Base-by-base conservation (phyloP, 2,888 invertebrate species). In the Allophyes oxyacanthae region DNA sequence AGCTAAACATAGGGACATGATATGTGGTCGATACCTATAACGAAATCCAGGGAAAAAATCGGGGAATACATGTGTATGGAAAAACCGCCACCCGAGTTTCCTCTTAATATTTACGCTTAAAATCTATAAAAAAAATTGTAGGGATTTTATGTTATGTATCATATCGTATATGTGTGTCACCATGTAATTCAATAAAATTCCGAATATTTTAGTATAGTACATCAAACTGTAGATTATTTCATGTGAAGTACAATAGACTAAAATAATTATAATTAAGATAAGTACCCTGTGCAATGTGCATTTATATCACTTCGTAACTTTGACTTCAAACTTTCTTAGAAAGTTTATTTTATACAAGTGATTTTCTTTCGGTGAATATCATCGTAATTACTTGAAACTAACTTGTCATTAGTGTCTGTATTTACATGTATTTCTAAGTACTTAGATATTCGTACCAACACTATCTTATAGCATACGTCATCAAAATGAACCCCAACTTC, bases 401-500 rank as follows among this genome's bases (percentile, higher is more conserved):
- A 53, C 28, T 54, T 38, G 55, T 58, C 33, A 41, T 56, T 66
- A 70, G 38, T 36, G 38, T 71, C 68, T 53, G 58, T 57, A 52
- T 4, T 73, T 56, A 66, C 32, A 52, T 66, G 62, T 62, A 71
- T 73, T 43, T 64, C 60, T 70, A 70, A 64, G 58, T 49, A 72
- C 59, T 68, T 71, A 77, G 58, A 58, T 73, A 66, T 57, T 77
- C 58, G 56, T 72, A 76, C 61, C 64, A 69, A 73, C 58, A 57
- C 57, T 74, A 76, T 73, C 64, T 75, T 82, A 72, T 82, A 83
- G 74, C 72, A 78, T 75, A 77, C 75, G 72, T 86, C 86, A 86
- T 87, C 80, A 78, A 85, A 60, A 81, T 86, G 79, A 88, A 93
- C 89, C 91, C 92, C 90, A 89, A 88, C 86, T 90, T 91, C 85